Base-by-base conservation (phyloP, 2,797 vertebrate species). In the Lagodon rhomboides region DNA sequence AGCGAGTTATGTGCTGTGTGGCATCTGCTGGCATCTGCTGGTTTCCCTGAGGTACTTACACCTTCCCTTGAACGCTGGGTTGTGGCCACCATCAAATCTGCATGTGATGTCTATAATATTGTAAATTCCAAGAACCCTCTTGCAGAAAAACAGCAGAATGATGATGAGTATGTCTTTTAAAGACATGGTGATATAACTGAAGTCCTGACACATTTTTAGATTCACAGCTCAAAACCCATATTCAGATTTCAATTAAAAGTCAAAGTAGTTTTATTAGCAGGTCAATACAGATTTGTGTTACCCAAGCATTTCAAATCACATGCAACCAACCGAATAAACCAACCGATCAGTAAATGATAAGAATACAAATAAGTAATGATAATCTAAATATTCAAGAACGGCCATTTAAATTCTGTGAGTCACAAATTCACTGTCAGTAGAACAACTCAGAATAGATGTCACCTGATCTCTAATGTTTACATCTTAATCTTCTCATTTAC, bases 11-110 rank as follows among this genome's bases (percentile, higher is more conserved):
- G 12, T n/a, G 44, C 18, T 43, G 6, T n/a, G n/a, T 47, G 30
- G 38, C 25, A 50, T 75, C 67, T 84, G 64, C 63, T 86, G 85
- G 68, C 85, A 81, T 47, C 85, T 86, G 75, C 78, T 84, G 81
- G 75, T 54, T 38, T 10, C 27, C 0, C 22, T 27, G 2, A 27
- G 51, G 41, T 43, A 43, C 41, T 41, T 27, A 25, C 43, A 62
- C 15, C 16, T 27, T 25, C 3, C 30, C 8, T 0, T 25, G 25
- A 58, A 38, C 38, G 18, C 20, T 59, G 20, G 22, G 15, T 1
- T n/a, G 10, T 80, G 43, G 3, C 56, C 12, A 58, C 7, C 16
- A 2, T 18, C 4, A 38, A 22, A 50, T 13, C 12, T 0, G 0
- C 7, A 5, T 23, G 23, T 16, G 17, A 47, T 25, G 25, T n/a